These are phyloP conservation scores for Habroteleia sp. DNA, from an alignment of 2,888 invertebrate species.

Conservation along the genomic window DNA sequence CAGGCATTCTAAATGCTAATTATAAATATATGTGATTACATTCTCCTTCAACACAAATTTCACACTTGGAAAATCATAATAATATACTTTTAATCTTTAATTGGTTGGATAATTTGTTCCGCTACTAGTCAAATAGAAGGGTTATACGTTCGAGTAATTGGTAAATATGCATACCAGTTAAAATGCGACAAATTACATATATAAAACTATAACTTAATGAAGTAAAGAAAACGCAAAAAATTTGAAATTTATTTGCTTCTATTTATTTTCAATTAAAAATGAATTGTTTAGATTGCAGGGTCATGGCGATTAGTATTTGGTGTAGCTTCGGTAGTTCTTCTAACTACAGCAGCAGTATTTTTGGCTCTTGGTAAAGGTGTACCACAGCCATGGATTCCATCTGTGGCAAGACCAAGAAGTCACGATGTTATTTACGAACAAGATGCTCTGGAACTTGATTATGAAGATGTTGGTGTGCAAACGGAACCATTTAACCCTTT, in stretches of 20 bases:
- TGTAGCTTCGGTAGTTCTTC: slow-evolving; percentile 83
- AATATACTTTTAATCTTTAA: slow-evolving; percentile 11
- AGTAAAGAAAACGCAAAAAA: too few species aligned
- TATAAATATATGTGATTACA: slow-evolving; percentile 18
- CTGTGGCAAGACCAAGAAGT: slow-evolving; percentile 78
- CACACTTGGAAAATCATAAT: slow-evolving; percentile 13
- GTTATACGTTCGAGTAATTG: slow-evolving; percentile 17
- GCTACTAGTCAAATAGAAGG: slow-evolving; percentile 15
- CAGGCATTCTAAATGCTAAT: not conserved
- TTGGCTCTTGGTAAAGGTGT: slow-evolving; percentile 84
- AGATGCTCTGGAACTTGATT: slow-evolving; percentile 77
- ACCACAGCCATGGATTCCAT: slow-evolving; percentile 83
- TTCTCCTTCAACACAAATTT: slow-evolving; percentile 16
- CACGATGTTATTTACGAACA: slow-evolving; percentile 80
- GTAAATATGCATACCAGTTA: slow-evolving; percentile 8
- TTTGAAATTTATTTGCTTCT: too few species aligned
- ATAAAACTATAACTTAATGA: too few species aligned
- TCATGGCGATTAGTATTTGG: slow-evolving; percentile 84
- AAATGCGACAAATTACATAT: not conserved
- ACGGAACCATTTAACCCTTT: slow-evolving; percentile 78
- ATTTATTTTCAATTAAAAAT: not conserved
- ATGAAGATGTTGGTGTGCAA: slow-evolving; percentile 79
- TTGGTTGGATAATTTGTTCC: slow-evolving; percentile 27
- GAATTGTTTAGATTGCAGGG: slow-evolving; percentile 81
- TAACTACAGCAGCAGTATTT: slow-evolving; percentile 83